phyloP scores from a whole-genome alignment of 2,113 vertebrate genomes.

The Cephalopterus ornatus region DNA sequence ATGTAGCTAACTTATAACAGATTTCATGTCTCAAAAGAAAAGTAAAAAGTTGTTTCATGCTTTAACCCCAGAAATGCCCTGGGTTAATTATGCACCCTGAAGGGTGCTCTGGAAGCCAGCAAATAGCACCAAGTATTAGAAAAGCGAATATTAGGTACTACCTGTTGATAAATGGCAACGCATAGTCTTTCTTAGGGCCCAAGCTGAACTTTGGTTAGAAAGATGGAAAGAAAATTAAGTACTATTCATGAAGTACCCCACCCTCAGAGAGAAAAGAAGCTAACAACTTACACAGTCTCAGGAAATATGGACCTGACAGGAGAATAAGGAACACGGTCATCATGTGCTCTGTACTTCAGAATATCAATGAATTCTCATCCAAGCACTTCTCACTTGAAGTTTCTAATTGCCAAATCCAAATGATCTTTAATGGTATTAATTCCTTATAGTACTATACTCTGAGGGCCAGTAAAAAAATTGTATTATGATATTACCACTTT shows the following conservation, averaged over 20 bases:
- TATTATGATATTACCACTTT: not conserved
- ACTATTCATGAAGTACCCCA: rapidly evolving
- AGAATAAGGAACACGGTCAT: not conserved
- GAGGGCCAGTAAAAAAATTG: not conserved
- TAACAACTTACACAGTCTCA: not conserved
- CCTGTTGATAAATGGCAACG: not conserved
- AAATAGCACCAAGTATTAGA: not conserved
- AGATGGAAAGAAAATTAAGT: not conserved
- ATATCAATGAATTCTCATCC: not conserved
- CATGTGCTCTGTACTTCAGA: not conserved
- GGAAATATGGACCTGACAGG: rapidly evolving
- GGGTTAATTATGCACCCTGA: not conserved
- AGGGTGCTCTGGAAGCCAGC: not conserved
- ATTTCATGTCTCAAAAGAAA: not conserved
- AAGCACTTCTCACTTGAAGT: not conserved
- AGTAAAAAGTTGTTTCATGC: not conserved
- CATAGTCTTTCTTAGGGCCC: not conserved
- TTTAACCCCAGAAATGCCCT: not conserved
- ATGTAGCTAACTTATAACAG: not conserved
- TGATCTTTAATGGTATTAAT: not conserved
- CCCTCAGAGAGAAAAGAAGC: not conserved
- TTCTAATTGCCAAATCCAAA: not conserved
- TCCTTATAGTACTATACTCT: not conserved
- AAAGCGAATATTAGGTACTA: not conserved
- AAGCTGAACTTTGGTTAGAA: not conserved